Base-by-base conservation (phyloP, 1,140 invertebrate genomes). In the Drosophila sucinea region DNA sequence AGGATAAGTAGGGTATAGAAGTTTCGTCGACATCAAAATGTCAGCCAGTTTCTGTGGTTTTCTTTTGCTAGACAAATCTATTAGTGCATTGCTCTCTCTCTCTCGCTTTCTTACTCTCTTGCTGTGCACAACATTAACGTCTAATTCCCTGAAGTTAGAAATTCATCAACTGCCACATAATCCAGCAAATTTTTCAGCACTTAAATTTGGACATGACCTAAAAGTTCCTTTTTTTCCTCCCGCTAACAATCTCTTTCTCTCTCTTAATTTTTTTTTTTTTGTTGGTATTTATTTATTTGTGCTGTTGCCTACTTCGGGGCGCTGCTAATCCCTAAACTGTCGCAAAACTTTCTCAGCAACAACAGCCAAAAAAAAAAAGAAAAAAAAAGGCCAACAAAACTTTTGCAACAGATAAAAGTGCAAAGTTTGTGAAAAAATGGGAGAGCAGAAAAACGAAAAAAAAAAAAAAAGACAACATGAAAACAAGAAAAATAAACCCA, bases 281-380 rank as follows among this genome's bases (percentile, higher is more conserved):
- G 51, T 51, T 60, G 17, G 10, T 44, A 25, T 56, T 29, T 35
- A 25, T 8, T 30, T 25, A 30, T 56, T 25, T 56, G 41, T 66
- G 57, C n/a, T 51, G 47, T 76, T 79, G 81, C 75, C 74, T 77
- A 81, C 82, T 82, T 77, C 70, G 66, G 83, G 71, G 62, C 55
- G 73, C 73, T 73, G 76, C 79, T 87, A 86, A 86, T 86, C 83
- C 83, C 83, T 86, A 86, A 86, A 86, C 83, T 86, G 83, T 87
- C 83, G 80, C 83, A 86, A 86, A 86, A 86, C 79, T 86, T 81
- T 86, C 71, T 66, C 67, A 41, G 51, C 63, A 65, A 64, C 32
- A 40, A 58, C 17, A 17, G 17, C 17, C n/a, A n/a, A n/a, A n/a
- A 47, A 41, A 29, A 7, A 23, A 44, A 57, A 58, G 25, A 65